Evolutionary conservation across 1,140 invertebrate genomes (phyloP), one percentile per base, ranked within the genome.

Genomic region (Microplitis mediator): DNA sequence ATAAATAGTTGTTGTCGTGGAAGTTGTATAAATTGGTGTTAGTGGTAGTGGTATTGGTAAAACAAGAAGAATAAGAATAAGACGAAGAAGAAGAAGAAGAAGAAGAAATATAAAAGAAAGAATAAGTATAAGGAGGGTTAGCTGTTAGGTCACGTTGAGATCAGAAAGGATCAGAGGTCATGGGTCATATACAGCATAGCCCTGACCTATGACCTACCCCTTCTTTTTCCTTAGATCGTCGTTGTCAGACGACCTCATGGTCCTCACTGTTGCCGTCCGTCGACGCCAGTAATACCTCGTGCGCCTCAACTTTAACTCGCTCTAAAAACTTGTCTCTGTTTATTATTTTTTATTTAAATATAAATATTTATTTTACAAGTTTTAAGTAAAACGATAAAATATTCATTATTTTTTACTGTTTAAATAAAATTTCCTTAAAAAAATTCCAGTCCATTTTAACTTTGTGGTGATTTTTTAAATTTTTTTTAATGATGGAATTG

Each of bases 121-220:
- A 45, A 9, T 9, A 9, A 45, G 39, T 45, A 45, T 45, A 45
- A 23, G 62, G 56, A 75, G 76, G 80, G 80, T 83, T 79, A 58
- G 56, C 14, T 23, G 23, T 74, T 68, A 63, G 62, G 77, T 80
- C 81, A 80, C 81, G 79, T 76, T 74, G 76, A 78, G 81, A 78
- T 85, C 81, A 76, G 73, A 45, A 11, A 78, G 79, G 79, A 81
- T 85, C 84, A 78, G 61, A 81, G 83, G 84, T 85, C 83, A 79
- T 77, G 80, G 83, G 83, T 85, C 84, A 78, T 83, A 45, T 45
- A 81, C 79, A 77, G 79, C 81, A 80, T 84, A 85, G 81, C 85
- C 85, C 82, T 86, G 85, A 86, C 84, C 84, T 82, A 81, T 79
- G 85, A 85, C 84, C 82, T 84, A 80, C 79, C 80, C 82, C 78